phyloP scores from a whole-genome alignment of 2,888 invertebrate species.

The Amiota communis region DNA sequence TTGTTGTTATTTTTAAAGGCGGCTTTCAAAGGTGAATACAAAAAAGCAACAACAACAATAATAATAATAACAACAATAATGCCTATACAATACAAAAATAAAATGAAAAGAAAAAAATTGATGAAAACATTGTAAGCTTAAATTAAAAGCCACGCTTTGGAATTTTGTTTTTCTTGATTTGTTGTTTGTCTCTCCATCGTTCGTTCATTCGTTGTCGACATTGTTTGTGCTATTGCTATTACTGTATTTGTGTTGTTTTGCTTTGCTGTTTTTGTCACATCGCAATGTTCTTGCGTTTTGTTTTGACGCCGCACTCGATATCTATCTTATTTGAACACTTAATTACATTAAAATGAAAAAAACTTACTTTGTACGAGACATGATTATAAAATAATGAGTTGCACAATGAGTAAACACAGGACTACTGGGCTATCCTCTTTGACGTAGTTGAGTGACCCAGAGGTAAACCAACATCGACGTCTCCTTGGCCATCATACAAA shows the following conservation, averaged over 20 bases:
- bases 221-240: neutral
- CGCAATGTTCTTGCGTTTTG: neutral
- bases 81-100: too few relatives aligned
- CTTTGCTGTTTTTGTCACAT: slow-evolving; percentile 9
- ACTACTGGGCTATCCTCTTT: too few relatives aligned
- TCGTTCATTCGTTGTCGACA: neutral
- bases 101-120: neutral
- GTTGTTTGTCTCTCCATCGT: neutral
- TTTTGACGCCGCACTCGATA: slow-evolving; percentile 21
- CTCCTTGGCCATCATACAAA: too few relatives aligned
- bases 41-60: neutral
- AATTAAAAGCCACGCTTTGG: slow-evolving; percentile 37
- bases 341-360: slow-evolving; percentile 27
- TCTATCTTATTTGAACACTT: slow-evolving; percentile 28
- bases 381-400: too few relatives aligned
- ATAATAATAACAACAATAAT: neutral
- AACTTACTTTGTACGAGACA: too few relatives aligned
- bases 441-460: too few relatives aligned
- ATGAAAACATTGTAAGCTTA: slow-evolving; percentile 5
- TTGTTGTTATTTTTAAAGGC: slow-evolving; percentile 9
- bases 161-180: slow-evolving; percentile 46
- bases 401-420: too few relatives aligned
- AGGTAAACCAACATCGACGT: too few relatives aligned
- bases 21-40: slow-evolving; percentile 2
- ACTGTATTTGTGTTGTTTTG: neutral